Percentiles rank a stretch among this genome's conserved stretches.
phyloP scores from a whole-genome alignment of 2,113 vertebrate genomes.

The Poeciliopsis occidentalis region DNA sequence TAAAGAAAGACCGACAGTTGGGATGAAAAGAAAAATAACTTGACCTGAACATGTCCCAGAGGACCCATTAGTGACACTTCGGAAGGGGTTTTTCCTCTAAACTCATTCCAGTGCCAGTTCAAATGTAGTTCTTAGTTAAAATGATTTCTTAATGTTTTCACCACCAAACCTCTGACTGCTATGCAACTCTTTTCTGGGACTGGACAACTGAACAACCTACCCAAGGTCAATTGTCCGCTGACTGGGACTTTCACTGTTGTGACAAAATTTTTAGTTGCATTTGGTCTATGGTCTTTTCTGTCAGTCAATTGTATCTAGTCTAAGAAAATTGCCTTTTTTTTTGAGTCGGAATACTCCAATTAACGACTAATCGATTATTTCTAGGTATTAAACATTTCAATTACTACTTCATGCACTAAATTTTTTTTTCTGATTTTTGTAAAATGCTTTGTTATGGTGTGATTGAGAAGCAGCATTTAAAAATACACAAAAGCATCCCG shows the following conservation, averaged over 20 bases:
- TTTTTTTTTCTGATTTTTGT: not conserved
- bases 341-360: too few species aligned
- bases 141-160: not conserved
- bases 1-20: conserved; percentile 23
- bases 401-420: not conserved
- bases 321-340: not conserved
- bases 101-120: not conserved
- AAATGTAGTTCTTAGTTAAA: not conserved
- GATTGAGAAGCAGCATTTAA: not conserved
- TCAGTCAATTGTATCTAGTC: conserved; percentile 11
- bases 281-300: not conserved
- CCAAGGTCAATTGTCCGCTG: too few species aligned
- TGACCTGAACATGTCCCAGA: conserved; percentile 26
- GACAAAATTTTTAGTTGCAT: not conserved
- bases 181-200: too few species aligned
- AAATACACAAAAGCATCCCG: not conserved
- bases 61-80: conserved; percentile 3
- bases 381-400: not conserved
- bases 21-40: conserved; percentile 2
- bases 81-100: not conserved
- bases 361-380: too few species aligned
- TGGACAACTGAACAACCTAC: too few species aligned
- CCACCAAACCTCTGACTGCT: too few species aligned
- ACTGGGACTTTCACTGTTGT: too few species aligned
- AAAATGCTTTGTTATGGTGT: not conserved